Percentiles rank a stretch among this genome's conserved stretches.
Conservation (phyloP, 2,797 vertebrate genomes). For the Acipenser transmontanus region DNA sequence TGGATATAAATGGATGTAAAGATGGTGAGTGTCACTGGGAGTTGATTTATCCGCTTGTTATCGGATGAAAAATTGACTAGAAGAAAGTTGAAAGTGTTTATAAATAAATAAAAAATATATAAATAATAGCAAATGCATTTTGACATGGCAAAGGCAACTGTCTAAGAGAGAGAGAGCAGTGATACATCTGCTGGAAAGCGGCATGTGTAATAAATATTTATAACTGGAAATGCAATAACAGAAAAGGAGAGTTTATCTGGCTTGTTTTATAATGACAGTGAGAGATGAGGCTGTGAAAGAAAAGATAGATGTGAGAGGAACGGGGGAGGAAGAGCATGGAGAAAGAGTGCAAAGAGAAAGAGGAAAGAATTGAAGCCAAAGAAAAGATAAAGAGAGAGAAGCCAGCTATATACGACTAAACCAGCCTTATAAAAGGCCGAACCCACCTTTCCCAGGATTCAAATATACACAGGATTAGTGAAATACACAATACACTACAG, state of each 20-base stretch:
- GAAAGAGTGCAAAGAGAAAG: not conserved
- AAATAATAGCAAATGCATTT: slow-evolving; percentile 47
- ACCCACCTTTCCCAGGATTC: not conserved
- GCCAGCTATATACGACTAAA: not conserved
- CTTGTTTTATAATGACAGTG: slow-evolving; percentile 7
- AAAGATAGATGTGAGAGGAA: slow-evolving; percentile 7
- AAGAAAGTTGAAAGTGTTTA: slow-evolving; percentile 60
- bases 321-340: slow-evolving; percentile 1
- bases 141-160: slow-evolving; percentile 31
- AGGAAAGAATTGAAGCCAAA: not conserved
- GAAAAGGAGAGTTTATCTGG: slow-evolving; percentile 25
- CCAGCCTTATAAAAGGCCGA: too few species aligned
- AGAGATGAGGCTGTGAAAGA: not conserved
- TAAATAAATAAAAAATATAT: slow-evolving; percentile 59
- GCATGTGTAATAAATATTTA: slow-evolving; percentile 45
- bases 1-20: slow-evolving; percentile 52
- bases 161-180: slow-evolving; percentile 36
- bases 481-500: too few species aligned
- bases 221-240: slow-evolving; percentile 31
- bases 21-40: slow-evolving; percentile 11
- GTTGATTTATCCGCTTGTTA: not conserved
- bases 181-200: slow-evolving; percentile 35
- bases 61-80: not conserved
- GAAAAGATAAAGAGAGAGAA: not conserved
- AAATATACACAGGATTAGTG: too few species aligned